Percentiles rank a stretch among this genome's conserved stretches.
Conservation (phyloP, 2,888 invertebrate species). For the Serrognathus titanus region DNA sequence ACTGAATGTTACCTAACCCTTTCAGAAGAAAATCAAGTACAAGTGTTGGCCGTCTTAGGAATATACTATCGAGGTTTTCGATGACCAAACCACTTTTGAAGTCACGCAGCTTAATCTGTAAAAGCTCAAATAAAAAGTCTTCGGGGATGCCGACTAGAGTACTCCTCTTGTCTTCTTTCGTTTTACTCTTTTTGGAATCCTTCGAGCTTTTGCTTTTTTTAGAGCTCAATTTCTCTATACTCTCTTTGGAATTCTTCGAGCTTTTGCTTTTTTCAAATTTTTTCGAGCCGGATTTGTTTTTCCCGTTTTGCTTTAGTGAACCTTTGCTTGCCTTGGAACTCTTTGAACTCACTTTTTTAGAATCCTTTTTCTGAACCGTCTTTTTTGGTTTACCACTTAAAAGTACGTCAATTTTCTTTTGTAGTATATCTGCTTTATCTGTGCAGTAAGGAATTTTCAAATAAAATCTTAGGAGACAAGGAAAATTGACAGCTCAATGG, state of each 20-base stretch:
- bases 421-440: constrained; percentile 36
- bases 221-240: constrained; percentile 15
- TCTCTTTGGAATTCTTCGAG: constrained; percentile 12
- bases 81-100: constrained; percentile 35
- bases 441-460: constrained; percentile 6
- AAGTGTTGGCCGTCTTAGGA: constrained; percentile 32
- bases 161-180: constrained; percentile 20
- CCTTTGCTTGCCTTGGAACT: constrained; percentile 8
- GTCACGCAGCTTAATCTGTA: constrained; percentile 27
- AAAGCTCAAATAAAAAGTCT: constrained; percentile 31
- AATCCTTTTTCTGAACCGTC: constrained; percentile 5
- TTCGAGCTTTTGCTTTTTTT: constrained; percentile 12
- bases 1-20: constrained; percentile 35
- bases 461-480: neutral
- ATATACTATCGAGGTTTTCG: constrained; percentile 39
- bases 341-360: constrained; percentile 4
- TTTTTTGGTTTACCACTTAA: constrained; percentile 26
- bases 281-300: constrained; percentile 18
- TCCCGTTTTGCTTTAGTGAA: constrained; percentile 17
- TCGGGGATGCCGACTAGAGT: constrained; percentile 35
- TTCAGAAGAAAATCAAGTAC: constrained; percentile 35
- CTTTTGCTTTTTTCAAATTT: constrained; percentile 11
- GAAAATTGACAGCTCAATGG: no score
- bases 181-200: constrained; percentile 14
- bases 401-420: constrained; percentile 32